These are phyloP conservation scores for Rhynchotus rufescens DNA, from an alignment of 2,797 vertebrate genomes.

Conservation along the genomic window DNA sequence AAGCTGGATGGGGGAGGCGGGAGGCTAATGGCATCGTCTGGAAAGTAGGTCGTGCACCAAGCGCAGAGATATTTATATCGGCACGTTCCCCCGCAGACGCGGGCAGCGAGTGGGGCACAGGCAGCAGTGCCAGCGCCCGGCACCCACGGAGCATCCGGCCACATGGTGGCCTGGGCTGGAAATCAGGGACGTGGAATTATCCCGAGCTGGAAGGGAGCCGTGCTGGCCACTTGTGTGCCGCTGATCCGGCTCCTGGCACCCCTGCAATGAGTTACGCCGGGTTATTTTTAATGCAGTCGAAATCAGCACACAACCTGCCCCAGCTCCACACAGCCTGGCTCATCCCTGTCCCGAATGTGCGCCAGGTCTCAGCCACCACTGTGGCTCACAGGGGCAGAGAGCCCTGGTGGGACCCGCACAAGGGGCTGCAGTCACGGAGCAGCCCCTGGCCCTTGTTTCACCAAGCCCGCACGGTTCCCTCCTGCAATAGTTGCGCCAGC, in stretches of 20 bases:
- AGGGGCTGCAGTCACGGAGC: no score
- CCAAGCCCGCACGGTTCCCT: neutral
- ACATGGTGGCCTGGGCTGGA: fast-evolving
- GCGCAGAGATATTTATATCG: conserved; percentile 83
- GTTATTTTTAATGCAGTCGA: neutral
- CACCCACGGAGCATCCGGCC: neutral
- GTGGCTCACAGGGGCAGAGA: neutral
- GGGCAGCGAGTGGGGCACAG: neutral
- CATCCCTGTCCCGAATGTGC: neutral
- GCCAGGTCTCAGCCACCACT: neutral
- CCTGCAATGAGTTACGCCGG: neutral
- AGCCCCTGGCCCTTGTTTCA: no score
- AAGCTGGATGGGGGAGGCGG: conserved; percentile 73
- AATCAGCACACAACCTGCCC: no score
- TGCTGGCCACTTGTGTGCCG: neutral
- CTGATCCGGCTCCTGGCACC: neutral
- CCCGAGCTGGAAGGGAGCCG: fast-evolving
- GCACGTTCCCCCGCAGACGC: conserved; percentile 73
- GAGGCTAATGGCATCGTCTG: conserved; percentile 78
- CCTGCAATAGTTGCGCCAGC: conserved; percentile 14
- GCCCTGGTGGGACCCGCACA: neutral
- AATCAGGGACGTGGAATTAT: neutral
- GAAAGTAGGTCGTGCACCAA: conserved; percentile 84
- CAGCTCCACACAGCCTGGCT: neutral
- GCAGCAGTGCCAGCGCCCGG: neutral